Evolutionary conservation across 64 coral and sea anemone species (phyloP).

Genomic region (Porites australiensis): DNA sequence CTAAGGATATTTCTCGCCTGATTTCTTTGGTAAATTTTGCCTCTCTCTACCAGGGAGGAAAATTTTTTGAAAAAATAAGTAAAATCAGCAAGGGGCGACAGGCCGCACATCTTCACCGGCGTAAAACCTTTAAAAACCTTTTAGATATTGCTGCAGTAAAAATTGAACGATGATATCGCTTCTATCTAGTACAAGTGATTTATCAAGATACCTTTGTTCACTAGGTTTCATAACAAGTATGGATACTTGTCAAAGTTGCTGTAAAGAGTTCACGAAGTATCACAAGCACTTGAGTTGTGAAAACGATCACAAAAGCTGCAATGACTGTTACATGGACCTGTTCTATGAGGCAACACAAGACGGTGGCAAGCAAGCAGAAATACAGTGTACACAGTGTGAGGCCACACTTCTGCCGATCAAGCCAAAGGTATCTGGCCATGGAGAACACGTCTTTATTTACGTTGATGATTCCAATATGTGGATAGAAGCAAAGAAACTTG

Average conservation of each 20-base stretch:
- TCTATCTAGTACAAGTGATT: too few relatives aligned
- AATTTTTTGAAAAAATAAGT: too few relatives aligned
- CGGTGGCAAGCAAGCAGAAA: neutral
- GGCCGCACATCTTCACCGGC: too few relatives aligned
- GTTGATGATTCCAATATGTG: constrained; percentile 47
- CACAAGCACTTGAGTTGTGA: neutral
- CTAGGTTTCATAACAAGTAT: neutral
- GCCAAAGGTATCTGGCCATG: neutral
- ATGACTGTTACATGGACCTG: neutral
- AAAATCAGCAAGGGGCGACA: too few relatives aligned
- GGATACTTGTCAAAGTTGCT: neutral
- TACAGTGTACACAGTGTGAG: neutral
- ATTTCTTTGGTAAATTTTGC: too few relatives aligned
- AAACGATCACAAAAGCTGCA: neutral
- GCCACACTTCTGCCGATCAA: neutral
- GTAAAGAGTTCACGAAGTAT: neutral
- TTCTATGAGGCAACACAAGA: neutral
- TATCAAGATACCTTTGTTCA: neutral
- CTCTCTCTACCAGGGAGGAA: too few relatives aligned
- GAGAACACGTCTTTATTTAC: constrained; percentile 17
- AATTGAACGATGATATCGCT: too few relatives aligned
- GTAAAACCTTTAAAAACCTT: too few relatives aligned
- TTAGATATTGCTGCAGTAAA: too few relatives aligned
- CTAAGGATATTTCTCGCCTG: too few relatives aligned
- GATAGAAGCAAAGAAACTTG: constrained; percentile 32